Percentiles rank a stretch among this genome's conserved stretches.
Conservation (phyloP, 53 echinoderm and acorn worm genomes). For the Patiria pectinifera region DNA sequence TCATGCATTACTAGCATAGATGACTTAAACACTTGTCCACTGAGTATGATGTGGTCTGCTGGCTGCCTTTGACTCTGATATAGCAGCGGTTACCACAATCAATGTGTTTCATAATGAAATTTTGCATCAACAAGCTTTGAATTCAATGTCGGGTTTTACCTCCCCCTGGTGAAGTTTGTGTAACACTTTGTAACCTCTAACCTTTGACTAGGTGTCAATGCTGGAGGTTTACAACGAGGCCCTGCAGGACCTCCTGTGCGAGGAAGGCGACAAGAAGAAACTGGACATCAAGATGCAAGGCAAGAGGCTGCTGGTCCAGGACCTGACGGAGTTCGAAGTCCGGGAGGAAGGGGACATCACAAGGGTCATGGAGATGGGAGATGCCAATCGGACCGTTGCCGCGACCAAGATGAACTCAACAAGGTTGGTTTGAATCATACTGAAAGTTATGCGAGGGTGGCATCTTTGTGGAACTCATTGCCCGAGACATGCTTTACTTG, state of each 20-base stretch:
- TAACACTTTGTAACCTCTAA: background rate
- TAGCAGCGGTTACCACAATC: too few species aligned
- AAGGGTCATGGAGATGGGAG: conserved; percentile 89
- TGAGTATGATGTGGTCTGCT: too few species aligned
- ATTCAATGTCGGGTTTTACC: too few species aligned
- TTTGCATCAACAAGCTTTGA: too few species aligned
- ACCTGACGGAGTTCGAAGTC: conserved; percentile 85
- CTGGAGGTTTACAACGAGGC: conserved; percentile 99
- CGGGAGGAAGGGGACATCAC: conserved; percentile 79
- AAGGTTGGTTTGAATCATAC: conserved; percentile 56
- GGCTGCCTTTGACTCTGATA: too few species aligned
- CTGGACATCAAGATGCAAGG: conserved; percentile 98
- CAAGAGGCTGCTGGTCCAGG: conserved; percentile 87
- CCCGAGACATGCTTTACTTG: too few species aligned
- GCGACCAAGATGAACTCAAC: conserved; percentile 99
- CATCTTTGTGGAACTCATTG: too few species aligned
- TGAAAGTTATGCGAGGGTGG: background rate
- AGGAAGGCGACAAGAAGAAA: conserved; percentile 52
- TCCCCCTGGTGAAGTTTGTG: too few species aligned
- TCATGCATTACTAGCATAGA: too few species aligned
- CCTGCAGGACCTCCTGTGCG: conserved; percentile 82
- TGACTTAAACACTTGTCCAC: too few species aligned
- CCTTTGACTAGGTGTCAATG: conserved; percentile 82
- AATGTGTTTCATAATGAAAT: too few species aligned
- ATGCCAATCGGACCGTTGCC: conserved; percentile 86